Evolutionary conservation across 2,888 invertebrate species (phyloP), one percentile per base, ranked within the genome.

Genomic region (Drosophila borborema): DNA sequence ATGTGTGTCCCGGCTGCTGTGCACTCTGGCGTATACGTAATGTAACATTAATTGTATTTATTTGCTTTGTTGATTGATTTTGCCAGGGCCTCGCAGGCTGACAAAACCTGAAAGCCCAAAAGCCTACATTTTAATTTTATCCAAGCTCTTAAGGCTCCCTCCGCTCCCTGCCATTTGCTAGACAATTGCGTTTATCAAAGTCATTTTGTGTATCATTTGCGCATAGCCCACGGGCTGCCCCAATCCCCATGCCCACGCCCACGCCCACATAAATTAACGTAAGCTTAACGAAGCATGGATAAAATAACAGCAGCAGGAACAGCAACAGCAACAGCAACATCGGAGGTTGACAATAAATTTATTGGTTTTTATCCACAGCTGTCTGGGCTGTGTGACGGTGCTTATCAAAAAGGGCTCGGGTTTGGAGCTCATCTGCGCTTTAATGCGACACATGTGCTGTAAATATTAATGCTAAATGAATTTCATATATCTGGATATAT

Each of bases 51-150:
- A 86, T 86, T 86, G 84, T 81, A 86, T 86, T 89, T 89, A 81
- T 86, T 85, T 85, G 84, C 81, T 71, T 79, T 83, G 79, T 69
- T 86, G 85, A 86, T 86, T 86, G 85, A 86, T 89, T 86, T 89
- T 68, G 56, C 40, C 65, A 62, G 62, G 41, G 49, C 20, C 53
- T 64, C 28, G 18, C 18, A 16, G 46, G 2, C 54, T 45, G 10
- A 2, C 3, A 38, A 31, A 36, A 7, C 65, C 43, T 12, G 23
- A 23, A 56, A 43, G 46, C 59, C 14, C 43, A 14, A 41, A 16
- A 64, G 45, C 63, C 14, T 36, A 73, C 48, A 74, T 70, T 75
- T 72, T 66, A 68, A 73, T 72, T 82, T 68, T 18, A 56, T 48
- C 12, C 28, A 23, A 20, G 28, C 56, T 55, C 18, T 46, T 45